A percentile compares a stretch with the other conserved stretches of the same genome.
phyloP scores from a whole-genome alignment of 2,797 vertebrate genomes.

The Poecilia picta region DNA sequence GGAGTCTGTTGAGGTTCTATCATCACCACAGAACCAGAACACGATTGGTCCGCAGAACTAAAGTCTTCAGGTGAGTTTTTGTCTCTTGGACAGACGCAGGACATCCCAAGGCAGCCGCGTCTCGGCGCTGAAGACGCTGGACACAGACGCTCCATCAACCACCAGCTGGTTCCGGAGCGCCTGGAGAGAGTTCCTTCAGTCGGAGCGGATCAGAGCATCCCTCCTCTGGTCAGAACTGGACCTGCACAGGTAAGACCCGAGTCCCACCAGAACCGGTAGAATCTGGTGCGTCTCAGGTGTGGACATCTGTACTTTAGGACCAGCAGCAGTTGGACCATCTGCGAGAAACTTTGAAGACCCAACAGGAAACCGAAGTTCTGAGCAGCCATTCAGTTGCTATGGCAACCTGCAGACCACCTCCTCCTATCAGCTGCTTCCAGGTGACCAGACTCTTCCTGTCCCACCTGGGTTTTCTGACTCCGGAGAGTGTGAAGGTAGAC shows the following conservation, averaged over 20 bases:
- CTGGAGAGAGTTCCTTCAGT: conserved; percentile 78
- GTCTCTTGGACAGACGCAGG: conserved; percentile 57
- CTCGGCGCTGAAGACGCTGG: conserved; percentile 85
- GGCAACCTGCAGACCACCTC: conserved; percentile 83
- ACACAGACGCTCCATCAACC: conserved; percentile 84
- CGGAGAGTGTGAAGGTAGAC: conserved; percentile 56
- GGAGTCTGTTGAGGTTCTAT: neutral
- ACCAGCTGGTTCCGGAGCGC: conserved; percentile 58
- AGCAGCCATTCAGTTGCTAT: conserved; percentile 68
- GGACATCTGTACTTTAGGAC: conserved; percentile 69
- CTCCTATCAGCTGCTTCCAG: conserved; percentile 88
- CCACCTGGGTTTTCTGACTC: conserved; percentile 90
- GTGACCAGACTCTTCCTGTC: conserved; percentile 92
- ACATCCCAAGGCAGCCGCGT: conserved; percentile 81
- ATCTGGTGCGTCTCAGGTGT: neutral
- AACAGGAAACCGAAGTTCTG: conserved; percentile 85
- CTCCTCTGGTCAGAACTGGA: conserved; percentile 86
- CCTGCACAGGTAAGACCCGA: conserved; percentile 82
- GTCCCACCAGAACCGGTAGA: neutral
- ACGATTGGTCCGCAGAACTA: neutral
- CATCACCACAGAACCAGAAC: neutral
- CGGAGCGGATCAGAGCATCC: conserved; percentile 91
- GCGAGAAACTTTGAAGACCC: conserved; percentile 84
- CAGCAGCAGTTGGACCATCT: conserved; percentile 82
- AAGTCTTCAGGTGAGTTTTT: neutral